Conservation (phyloP, 2,888 invertebrate genomes). For the Dryobota labecula region DNA sequence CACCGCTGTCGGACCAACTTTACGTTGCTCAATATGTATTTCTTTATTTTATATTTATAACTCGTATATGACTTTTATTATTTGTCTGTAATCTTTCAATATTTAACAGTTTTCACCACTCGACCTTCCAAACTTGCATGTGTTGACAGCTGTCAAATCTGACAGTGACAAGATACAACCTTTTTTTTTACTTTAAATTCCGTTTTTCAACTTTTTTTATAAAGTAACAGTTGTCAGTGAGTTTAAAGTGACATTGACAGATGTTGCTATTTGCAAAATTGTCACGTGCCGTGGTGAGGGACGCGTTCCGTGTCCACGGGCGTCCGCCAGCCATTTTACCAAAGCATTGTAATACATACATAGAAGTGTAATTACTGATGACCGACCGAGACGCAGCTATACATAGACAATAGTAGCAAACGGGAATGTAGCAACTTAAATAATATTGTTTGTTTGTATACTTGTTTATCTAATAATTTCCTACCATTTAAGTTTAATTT, state of each 20-base stretch:
- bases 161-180: conserved; percentile 38
- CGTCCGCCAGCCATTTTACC: conserved; percentile 72
- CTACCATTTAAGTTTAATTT: conserved; percentile 58
- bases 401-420: conserved; percentile 18
- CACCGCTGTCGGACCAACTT: conserved; percentile 46
- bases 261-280: conserved; percentile 51
- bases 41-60: conserved; percentile 47
- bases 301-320: conserved; percentile 56
- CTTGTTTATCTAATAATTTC: conserved; percentile 46
- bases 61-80: conserved; percentile 44
- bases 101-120: conserved; percentile 47
- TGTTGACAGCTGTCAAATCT: conserved; percentile 51
- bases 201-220: conserved; percentile 39
- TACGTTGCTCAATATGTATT: conserved; percentile 68
- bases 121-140: conserved; percentile 58
- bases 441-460: conserved; percentile 46
- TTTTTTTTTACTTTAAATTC: conserved; percentile 33
- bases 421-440: conserved; percentile 30
- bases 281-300: conserved; percentile 54
- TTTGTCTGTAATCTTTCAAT: conserved; percentile 52
- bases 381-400: conserved; percentile 35
- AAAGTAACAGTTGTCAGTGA: conserved; percentile 46
- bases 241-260: conserved; percentile 52
- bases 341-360: conserved; percentile 71
- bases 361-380: conserved; percentile 58